These are phyloP conservation scores for Palythoa grandis DNA, from an alignment of 92 coral and sea anemone genomes.

Conservation along the genomic window DNA sequence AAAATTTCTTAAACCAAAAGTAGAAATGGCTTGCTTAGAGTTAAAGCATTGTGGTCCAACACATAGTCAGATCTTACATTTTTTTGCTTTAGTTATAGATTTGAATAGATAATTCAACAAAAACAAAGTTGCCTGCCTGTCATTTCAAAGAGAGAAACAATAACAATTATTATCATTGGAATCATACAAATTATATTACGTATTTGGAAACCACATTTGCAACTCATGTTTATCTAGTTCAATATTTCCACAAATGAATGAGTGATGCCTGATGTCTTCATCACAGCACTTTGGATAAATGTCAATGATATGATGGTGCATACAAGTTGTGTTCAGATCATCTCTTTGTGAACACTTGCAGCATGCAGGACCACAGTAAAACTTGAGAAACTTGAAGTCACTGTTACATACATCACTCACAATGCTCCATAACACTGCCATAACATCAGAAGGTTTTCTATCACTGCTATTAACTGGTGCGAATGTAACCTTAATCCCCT, in stretches of 20 bases:
- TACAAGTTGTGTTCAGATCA: background rate
- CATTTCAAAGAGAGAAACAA: too few relatives aligned
- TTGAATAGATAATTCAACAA: too few relatives aligned
- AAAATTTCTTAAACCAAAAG: too few relatives aligned
- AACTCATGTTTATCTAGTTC: background rate
- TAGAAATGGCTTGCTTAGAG: too few relatives aligned
- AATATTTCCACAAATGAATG: constrained; percentile 1
- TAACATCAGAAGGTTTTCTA: constrained; percentile 15
- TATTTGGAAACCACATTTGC: background rate
- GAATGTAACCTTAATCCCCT: constrained; percentile 10
- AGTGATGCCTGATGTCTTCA: background rate
- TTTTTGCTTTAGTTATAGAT: too few relatives aligned
- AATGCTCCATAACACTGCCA: constrained; percentile 15
- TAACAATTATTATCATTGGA: too few relatives aligned
- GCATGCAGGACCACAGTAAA: constrained; percentile 43
- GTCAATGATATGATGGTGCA: background rate
- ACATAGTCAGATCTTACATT: too few relatives aligned
- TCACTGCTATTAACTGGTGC: background rate
- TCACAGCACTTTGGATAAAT: background rate
- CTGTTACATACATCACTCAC: constrained; percentile 33
- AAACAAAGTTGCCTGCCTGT: too few relatives aligned
- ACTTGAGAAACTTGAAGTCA: constrained; percentile 36
- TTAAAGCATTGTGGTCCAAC: too few relatives aligned
- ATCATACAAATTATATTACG: too few relatives aligned
- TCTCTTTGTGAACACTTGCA: background rate